A percentile compares a stretch with the other conserved stretches of the same genome.
phyloP scores from a whole-genome alignment of 2,888 invertebrate species.

The Choreutis nemorana region DNA sequence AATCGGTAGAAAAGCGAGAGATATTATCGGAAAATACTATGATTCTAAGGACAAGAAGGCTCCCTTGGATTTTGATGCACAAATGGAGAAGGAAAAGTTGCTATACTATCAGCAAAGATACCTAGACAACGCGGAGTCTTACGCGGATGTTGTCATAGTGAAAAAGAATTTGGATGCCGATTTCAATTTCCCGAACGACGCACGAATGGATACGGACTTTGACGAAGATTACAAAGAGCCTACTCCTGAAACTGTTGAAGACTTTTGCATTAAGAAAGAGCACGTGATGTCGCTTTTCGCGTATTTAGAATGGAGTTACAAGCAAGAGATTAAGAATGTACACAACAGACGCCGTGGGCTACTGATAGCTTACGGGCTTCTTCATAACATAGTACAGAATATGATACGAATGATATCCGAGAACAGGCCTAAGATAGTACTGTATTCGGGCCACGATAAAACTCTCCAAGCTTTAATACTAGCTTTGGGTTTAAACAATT shows the following conservation, averaged over 20 bases:
- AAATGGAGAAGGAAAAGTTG: constrained; percentile 59
- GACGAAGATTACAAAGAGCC: constrained; percentile 55
- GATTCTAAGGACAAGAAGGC: constrained; percentile 35
- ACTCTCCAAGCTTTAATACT: constrained; percentile 85
- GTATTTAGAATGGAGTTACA: constrained; percentile 83
- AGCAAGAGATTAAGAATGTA: constrained; percentile 67
- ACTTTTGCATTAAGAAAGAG: constrained; percentile 70
- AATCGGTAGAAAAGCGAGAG: constrained; percentile 48
- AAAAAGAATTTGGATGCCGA: constrained; percentile 61
- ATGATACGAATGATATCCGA: constrained; percentile 84
- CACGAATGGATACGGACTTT: constrained; percentile 46
- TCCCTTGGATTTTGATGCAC: constrained; percentile 54
- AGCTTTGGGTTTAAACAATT: constrained; percentile 76
- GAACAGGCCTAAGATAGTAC: constrained; percentile 74
- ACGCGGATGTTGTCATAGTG: constrained; percentile 55
- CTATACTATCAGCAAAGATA: constrained; percentile 50
- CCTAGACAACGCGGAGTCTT: constrained; percentile 48
- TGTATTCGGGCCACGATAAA: constrained; percentile 93
- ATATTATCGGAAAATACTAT: constrained; percentile 47
- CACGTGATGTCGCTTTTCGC: constrained; percentile 82
- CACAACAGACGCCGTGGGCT: constrained; percentile 72
- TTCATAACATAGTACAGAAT: constrained; percentile 81
- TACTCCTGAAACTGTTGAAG: constrained; percentile 40
- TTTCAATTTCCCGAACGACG: constrained; percentile 58
- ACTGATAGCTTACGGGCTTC: constrained; percentile 81